Conservation (phyloP, 2,113 vertebrate species). For the Pogonocichla stellata region DNA sequence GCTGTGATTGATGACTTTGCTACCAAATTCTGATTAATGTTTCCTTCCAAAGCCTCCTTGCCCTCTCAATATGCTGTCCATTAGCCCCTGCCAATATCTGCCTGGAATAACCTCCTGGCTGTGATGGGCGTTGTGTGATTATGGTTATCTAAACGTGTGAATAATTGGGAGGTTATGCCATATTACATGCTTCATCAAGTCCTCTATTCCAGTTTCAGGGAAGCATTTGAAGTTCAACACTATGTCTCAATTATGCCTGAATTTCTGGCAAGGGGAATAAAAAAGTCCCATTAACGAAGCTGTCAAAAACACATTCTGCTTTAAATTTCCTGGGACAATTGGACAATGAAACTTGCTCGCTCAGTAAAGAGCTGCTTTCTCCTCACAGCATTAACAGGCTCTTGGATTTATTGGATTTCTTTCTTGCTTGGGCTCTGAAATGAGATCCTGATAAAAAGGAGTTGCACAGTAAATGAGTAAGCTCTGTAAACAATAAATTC, state of each 20-base stretch:
- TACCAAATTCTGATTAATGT: slow-evolving; percentile 65
- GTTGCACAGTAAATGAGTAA: not conserved
- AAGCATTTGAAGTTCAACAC: slow-evolving; percentile 70
- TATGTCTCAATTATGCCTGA: slow-evolving; percentile 73
- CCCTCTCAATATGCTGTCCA: slow-evolving; percentile 63
- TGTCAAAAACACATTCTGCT: slow-evolving; percentile 69
- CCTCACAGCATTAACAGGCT: slow-evolving; percentile 12
- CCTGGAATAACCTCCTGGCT: slow-evolving; percentile 57
- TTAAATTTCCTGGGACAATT: slow-evolving; percentile 71
- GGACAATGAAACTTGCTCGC: slow-evolving; percentile 59
- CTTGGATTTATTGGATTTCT: slow-evolving; percentile 28
- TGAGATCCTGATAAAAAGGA: slow-evolving; percentile 26
- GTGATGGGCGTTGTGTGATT: slow-evolving; percentile 64
- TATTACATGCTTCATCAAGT: slow-evolving; percentile 72
- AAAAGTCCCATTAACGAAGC: slow-evolving; percentile 64
- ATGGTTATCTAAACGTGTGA: slow-evolving; percentile 73
- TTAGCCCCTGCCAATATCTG: slow-evolving; percentile 73
- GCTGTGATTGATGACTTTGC: slow-evolving; percentile 65
- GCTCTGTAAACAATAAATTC: slow-evolving; percentile 10
- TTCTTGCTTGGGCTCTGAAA: slow-evolving; percentile 1
- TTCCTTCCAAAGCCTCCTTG: slow-evolving; percentile 58
- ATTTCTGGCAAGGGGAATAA: slow-evolving; percentile 58
- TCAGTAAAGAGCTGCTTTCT: slow-evolving; percentile 56
- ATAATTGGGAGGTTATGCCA: slow-evolving; percentile 76
- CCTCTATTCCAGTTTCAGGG: slow-evolving; percentile 69